Evolutionary conservation across 2,113 vertebrate genomes (phyloP).

Genomic region (Dryoscopus gambensis): DNA sequence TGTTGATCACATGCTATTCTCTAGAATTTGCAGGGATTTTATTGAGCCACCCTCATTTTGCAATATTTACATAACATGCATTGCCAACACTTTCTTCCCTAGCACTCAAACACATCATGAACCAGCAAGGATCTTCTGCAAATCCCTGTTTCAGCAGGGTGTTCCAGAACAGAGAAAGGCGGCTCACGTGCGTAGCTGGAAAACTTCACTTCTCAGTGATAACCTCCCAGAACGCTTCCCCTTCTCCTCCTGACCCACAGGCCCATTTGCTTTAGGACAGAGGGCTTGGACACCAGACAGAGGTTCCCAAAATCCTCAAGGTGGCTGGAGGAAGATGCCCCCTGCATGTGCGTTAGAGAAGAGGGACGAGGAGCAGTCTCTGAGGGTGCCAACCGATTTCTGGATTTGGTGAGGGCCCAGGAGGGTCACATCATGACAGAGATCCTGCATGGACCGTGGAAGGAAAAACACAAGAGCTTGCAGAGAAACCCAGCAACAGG

Average conservation of each 20-base stretch:
- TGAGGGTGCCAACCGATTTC: background rate
- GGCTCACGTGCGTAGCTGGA: rapidly evolving
- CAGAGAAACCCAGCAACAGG: background rate
- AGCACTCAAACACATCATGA: background rate
- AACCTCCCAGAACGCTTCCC: background rate
- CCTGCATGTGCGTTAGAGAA: rapidly evolving
- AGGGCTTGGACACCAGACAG: background rate
- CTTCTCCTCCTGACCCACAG: background rate
- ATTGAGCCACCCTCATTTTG: background rate
- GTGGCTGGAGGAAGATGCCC: background rate
- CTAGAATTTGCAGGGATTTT: background rate
- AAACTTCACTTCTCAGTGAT: background rate
- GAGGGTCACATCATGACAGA: background rate
- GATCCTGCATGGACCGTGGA: rapidly evolving
- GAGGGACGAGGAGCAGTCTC: background rate
- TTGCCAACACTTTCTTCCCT: background rate
- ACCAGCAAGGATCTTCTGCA: rapidly evolving
- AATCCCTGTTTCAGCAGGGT: background rate
- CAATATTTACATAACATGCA: background rate
- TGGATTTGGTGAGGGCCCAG: background rate
- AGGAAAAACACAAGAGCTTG: background rate
- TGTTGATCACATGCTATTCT: background rate
- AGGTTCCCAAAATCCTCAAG: background rate
- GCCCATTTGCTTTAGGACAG: background rate
- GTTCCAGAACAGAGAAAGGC: rapidly evolving